Base-by-base conservation (phyloP, 2,113 vertebrate genomes). In the Rhinogobius similis region DNA sequence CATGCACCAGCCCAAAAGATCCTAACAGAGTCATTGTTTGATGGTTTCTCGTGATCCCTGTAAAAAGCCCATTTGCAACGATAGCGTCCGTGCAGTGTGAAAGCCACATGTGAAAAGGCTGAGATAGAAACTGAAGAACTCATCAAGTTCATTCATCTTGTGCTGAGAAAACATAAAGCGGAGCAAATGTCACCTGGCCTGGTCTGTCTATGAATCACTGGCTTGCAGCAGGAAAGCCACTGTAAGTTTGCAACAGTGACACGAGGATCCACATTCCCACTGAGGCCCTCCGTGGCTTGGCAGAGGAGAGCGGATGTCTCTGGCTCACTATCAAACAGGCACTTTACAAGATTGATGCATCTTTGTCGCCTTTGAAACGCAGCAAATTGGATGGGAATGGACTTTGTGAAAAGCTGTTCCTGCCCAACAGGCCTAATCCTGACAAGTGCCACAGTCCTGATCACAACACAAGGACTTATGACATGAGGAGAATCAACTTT, bases 81-180 rank as follows among this genome's bases (percentile, higher is more conserved):
- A 55, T 24, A 70, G 75, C 53, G 70, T 48, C 64, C 66, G 71
- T 53, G 67, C 65, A 87, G 23, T 81, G 79, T 84, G 88, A 88
- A 92, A 76, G 69, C 87, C 87, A 87, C 87, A 86, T 77, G 77
- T 56, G 43, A 76, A 38, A 63, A 82, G 79, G 41, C 71, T 36
- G 70, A 78, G 75, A 73, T 82, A 78, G 88, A 91, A 92, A 92
- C 84, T 73, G 72, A 91, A 88, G 82, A 89, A 84, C 83, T 90
- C 82, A 85, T 88, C 86, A 86, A 85, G 85, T 82, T 91, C 89
- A 88, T 92, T 85, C 84, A 83, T 92, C 90, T 92, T 91, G 78
- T 82, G 16, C 79, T 24, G 36, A 65, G 79, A 77, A 80, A 58
- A 68, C 75, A 1, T 79, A 77, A 36, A 85, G 82, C 70, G 4